Evolutionary conservation across 2,113 vertebrate species (phyloP), one percentile per base, ranked within the genome.

Genomic region (Corvus moneduloides): DNA sequence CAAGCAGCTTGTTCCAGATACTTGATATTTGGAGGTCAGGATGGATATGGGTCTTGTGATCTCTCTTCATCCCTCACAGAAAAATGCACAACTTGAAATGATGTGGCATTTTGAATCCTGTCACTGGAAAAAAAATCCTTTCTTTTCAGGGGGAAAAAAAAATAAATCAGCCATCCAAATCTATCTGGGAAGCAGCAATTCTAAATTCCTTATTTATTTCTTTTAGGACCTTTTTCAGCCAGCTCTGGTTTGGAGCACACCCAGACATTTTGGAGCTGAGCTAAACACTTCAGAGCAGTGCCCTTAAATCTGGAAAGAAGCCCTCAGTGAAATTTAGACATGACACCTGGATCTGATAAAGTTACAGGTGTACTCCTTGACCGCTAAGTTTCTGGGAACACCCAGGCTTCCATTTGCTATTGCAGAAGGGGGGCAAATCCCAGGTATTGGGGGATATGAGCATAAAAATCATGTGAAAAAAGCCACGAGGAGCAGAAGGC

Each of bases 1-100:
- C 78, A 96, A 96, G 78, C 67, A 71, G 76, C 48, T 93, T 67
- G 24, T 96, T 96, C 87, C 87, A 86, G 85, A 48, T 52, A 80
- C 48, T 86, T 95, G 93, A 77, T 72, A 88, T 94, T 90, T 90
- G 67, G 90, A 87, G 84, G 77, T 82, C 84, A 88, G 44, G 58
- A 61, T 81, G 61, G 56, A 93, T 82, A 64, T 0, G 0, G 54
- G 46, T 89, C 87, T 93, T 94, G 43, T 76, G 84, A 76, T 83
- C 41, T 19, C 24, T 54, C 56, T 54, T 89, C 74, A 76, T 82
- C 54, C 49, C 44, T 93, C 84, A 89, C 49, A 58, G 84, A 61
- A 89, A 78, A 96, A 89, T 13, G 62, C 58, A 76, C 77, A 81
- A 64, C 74, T 85, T 66, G 62, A 91, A 87, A 78, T 89, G 35